phyloP scores from a whole-genome alignment of 2,797 vertebrate genomes.

The Parauchenoglanis punctatus region DNA sequence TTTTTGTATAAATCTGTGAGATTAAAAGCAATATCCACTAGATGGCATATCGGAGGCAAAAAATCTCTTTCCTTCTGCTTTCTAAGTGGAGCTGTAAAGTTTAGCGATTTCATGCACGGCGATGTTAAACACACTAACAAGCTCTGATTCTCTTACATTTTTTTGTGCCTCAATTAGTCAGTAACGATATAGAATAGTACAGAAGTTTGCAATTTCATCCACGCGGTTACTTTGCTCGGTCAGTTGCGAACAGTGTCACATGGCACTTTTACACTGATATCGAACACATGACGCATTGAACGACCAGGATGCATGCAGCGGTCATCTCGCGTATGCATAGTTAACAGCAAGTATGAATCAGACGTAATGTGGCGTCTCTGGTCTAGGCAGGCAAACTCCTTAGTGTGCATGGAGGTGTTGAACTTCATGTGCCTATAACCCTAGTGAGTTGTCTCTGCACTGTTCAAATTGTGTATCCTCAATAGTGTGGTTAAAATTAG shows the following conservation, averaged over 20 bases:
- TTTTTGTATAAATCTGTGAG: background rate
- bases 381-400: background rate
- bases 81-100: background rate
- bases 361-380: background rate
- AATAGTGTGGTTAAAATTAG: too few species aligned
- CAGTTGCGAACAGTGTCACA: background rate
- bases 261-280: background rate
- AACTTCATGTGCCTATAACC: background rate
- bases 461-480: background rate
- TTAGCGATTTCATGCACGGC: background rate
- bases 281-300: background rate
- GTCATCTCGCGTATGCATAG: background rate
- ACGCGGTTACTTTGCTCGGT: background rate
- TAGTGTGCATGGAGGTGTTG: background rate
- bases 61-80: background rate
- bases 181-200: background rate
- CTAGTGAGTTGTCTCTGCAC: background rate
- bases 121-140: background rate
- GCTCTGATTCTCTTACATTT: background rate
- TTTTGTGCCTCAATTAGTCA: background rate
- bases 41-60: slow-evolving; percentile 3
- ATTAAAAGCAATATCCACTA: slow-evolving; percentile 1
- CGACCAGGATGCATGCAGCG: background rate
- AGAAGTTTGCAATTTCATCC: background rate
- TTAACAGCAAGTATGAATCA: background rate